Base-by-base conservation (phyloP, 2,888 invertebrate genomes). In the Clistopyga incitator region DNA sequence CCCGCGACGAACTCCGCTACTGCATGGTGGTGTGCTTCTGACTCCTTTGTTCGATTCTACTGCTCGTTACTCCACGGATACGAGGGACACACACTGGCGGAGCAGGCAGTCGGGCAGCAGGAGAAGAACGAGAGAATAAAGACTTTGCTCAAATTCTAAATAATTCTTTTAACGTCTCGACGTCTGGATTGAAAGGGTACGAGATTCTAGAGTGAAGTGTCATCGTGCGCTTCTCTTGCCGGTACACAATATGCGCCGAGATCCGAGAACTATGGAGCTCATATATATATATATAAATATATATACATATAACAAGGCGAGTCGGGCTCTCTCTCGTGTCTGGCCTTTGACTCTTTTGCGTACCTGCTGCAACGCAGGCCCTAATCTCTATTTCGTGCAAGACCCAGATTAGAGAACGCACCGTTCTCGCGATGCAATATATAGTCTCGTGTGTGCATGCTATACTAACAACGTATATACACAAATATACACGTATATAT, bases 371-470 rank as follows among this genome's bases (percentile, higher is more conserved):
- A 56, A 78, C 76, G 50, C 71, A 71, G 77, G 77, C 13, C 72
- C 82, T 82, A 84, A 85, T 85, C 80, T 84, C 68, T 74, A 78
- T 82, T 84, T 84, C 84, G 74, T 76, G 67, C 70, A 65, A 67
- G 38, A 61, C 77, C 45, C 42, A 74, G 78, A 82, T 76, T 67
- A 64, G 59, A 70, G 38, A 78, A 67, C 64, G n/a, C 29, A 78
- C 65, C 52, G 64, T 56, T 54, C 81, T 82, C 52, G 68, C 75
- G 76, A 82, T 76, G 79, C 78, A 78, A 75, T 74, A 74, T 76
- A n/a, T 72, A 42, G 20, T 23, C 38, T 71, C 78, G 38, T 50
- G 59, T 70, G 25, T 42, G 78, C 65, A 78, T 75, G 64, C 45
- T 42, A 23, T 29, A 11, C n/a, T n/a, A n/a, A n/a, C n/a, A n/a